A percentile compares a stretch with the other conserved stretches of the same genome.
Conservation (phyloP, 2,888 invertebrate species). For the Lathronympha strigana region DNA sequence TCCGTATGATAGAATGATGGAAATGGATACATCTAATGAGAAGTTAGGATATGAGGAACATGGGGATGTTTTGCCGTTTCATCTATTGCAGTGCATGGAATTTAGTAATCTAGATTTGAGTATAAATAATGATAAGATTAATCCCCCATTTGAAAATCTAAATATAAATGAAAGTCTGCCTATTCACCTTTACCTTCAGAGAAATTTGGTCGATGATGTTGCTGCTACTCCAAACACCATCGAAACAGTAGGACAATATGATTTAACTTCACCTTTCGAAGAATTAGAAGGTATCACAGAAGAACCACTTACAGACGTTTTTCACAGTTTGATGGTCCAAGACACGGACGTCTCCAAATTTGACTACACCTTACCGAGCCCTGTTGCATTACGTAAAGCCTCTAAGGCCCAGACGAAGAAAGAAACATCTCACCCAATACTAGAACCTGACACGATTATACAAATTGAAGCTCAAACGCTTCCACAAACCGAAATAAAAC, state of each 20-base stretch:
- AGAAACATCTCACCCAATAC: background rate
- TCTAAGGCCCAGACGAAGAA: background rate
- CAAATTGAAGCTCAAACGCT: background rate
- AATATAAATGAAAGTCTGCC: background rate
- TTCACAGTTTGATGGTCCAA: background rate
- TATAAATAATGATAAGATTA: background rate
- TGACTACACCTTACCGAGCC: conserved; percentile 2
- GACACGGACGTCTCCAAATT: conserved; percentile 6
- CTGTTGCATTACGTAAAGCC: background rate
- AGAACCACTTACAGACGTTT: background rate
- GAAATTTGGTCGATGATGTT: background rate
- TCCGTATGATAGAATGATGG: background rate
- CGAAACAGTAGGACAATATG: background rate
- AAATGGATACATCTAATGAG: background rate
- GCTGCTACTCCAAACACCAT: background rate
- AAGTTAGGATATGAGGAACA: background rate
- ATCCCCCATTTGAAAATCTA: background rate
- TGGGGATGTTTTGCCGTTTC: conserved; percentile 10
- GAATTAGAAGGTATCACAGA: background rate
- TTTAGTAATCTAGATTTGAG: background rate
- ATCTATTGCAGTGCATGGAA: conserved; percentile 1
- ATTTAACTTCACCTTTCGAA: background rate
- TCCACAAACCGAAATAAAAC: background rate
- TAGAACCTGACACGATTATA: background rate
- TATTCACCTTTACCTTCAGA: background rate